Percentiles rank a stretch among this genome's conserved stretches.
These are phyloP conservation scores for Bicyclus anynana DNA, from an alignment of 1,140 invertebrate genomes.

Conservation along the genomic window DNA sequence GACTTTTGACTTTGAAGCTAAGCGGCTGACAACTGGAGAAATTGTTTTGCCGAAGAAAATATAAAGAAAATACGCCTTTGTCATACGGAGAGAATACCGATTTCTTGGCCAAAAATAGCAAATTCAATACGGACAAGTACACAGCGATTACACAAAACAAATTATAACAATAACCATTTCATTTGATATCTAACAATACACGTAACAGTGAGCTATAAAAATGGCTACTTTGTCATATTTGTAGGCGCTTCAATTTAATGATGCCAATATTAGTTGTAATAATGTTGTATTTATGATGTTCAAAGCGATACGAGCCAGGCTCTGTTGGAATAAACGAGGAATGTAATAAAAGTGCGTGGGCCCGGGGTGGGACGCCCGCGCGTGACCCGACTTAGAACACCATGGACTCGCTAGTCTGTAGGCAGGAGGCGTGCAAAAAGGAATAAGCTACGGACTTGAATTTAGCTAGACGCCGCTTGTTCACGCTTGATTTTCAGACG, in stretches of 20 bases:
- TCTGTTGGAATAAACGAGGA: conserved; percentile 47
- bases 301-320: conserved; percentile 30
- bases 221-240: background rate
- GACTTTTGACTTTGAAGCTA: too few relatives aligned
- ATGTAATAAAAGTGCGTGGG: conserved; percentile 62
- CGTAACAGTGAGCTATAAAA: background rate
- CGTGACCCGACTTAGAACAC: conserved; percentile 45
- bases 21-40: too few relatives aligned
- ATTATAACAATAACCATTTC: background rate
- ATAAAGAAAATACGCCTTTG: too few relatives aligned
- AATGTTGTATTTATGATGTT: conserved; percentile 7
- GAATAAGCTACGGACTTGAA: too few relatives aligned
- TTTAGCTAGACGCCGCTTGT: too few relatives aligned
- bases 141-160: background rate
- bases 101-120: too few relatives aligned
- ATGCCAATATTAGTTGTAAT: background rate
- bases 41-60: too few relatives aligned
- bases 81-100: too few relatives aligned
- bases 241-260: conserved; percentile 9
- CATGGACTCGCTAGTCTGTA: too few relatives aligned
- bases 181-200: background rate
- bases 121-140: too few relatives aligned
- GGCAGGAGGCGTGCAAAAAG: too few relatives aligned
- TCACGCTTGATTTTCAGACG: too few relatives aligned
- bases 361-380: conserved; percentile 27